Evolutionary conservation across 30 jellyfish, hydroid and myxozoan genomes (phyloP).

Genomic region (Chironex yamaguchii): DNA sequence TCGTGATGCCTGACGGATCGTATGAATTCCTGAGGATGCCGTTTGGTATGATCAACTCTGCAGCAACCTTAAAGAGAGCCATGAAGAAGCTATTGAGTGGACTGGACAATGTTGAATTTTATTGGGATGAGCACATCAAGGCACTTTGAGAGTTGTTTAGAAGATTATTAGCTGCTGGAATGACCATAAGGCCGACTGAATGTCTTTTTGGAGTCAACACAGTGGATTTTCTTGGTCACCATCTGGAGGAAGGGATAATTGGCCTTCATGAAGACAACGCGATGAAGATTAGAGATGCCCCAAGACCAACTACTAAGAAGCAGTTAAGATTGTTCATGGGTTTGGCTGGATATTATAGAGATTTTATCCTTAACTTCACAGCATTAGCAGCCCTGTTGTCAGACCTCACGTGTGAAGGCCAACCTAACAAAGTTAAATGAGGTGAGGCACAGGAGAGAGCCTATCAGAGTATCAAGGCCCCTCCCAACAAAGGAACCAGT

Average conservation of each 20-base stretch:
- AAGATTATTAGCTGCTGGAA: background rate
- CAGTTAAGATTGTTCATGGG: constrained; percentile 16
- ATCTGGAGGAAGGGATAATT: constrained; percentile 12
- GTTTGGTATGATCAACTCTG: constrained; percentile 7
- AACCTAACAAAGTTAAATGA: constrained; percentile 35
- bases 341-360: constrained; percentile 23
- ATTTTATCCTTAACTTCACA: background rate
- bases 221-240: constrained; percentile 18
- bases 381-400: constrained; percentile 26
- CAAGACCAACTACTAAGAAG: constrained; percentile 29
- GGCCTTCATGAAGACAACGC: constrained; percentile 1
- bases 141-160: background rate
- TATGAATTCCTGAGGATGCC: background rate
- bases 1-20: too few relatives aligned
- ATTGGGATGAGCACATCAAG: constrained; percentile 15
- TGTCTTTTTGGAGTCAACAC: background rate
- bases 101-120: constrained; percentile 14
- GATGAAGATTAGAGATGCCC: background rate
- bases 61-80: constrained; percentile 7
- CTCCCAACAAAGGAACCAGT: background rate
- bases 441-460: constrained; percentile 12
- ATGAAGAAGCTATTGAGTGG: constrained; percentile 1
- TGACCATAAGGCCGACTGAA: constrained; percentile 15
- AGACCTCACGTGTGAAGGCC: constrained; percentile 2
- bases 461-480: background rate